These are phyloP conservation scores for Pinna nobilis DNA, from an alignment of 1,140 invertebrate species.

Conservation along the genomic window DNA sequence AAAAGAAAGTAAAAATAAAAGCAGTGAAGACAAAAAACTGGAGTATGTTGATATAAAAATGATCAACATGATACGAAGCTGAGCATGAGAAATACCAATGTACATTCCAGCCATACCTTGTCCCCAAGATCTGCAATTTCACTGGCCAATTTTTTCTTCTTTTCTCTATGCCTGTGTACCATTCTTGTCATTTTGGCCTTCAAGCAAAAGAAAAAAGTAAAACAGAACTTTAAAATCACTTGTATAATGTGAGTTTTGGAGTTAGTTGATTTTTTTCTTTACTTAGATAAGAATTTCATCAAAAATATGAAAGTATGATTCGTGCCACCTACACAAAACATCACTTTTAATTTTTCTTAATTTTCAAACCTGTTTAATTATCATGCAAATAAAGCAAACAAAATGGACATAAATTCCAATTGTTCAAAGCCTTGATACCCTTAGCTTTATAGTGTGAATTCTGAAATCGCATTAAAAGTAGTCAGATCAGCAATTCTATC, in stretches of 20 bases:
- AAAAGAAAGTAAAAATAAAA: neutral
- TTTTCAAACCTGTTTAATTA: neutral
- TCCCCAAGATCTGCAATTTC: slow-evolving; percentile 53
- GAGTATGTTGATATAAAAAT: neutral
- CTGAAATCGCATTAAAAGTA: too few species aligned
- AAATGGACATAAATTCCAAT: neutral
- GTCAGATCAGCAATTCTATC: too few species aligned
- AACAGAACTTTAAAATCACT: neutral
- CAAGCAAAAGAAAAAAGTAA: slow-evolving; percentile 19
- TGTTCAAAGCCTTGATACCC: neutral
- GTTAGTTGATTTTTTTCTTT: too few species aligned
- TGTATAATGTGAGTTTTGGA: too few species aligned
- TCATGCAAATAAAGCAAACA: neutral
- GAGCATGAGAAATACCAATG: too few species aligned
- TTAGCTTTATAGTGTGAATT: too few species aligned
- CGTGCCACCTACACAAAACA: too few species aligned
- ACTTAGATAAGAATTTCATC: too few species aligned
- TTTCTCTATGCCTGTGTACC: slow-evolving; percentile 52
- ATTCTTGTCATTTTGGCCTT: slow-evolving; percentile 57
- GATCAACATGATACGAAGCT: neutral
- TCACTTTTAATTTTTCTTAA: neutral
- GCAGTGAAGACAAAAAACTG: neutral
- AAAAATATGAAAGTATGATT: slow-evolving; percentile 14
- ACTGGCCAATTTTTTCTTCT: slow-evolving; percentile 53
- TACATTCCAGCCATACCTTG: too few species aligned